Conservation (phyloP, 1,140 invertebrate species). For the Dinoponera quadriceps region DNA sequence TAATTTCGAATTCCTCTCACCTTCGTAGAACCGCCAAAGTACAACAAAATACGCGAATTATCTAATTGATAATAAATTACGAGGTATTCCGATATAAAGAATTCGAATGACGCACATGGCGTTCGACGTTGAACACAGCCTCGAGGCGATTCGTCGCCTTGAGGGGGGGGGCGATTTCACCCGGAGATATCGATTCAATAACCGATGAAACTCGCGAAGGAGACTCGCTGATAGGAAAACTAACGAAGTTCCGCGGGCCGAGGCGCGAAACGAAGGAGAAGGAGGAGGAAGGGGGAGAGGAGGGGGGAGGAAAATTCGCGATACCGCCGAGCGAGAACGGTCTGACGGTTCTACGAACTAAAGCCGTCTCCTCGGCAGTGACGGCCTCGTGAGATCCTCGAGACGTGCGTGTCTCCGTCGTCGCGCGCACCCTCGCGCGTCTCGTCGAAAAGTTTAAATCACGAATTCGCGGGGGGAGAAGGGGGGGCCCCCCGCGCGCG, state of each 20-base stretch:
- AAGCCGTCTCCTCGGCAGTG: conserved; percentile 61
- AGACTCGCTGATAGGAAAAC: conserved; percentile 45
- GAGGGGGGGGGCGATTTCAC: background rate
- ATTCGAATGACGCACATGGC: background rate
- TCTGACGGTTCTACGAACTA: conserved; percentile 45
- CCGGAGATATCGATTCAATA: background rate
- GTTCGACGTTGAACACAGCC: background rate
- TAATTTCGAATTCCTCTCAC: too few relatives aligned
- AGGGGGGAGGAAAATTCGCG: background rate
- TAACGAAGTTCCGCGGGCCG: conserved; percentile 50
- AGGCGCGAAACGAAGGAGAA: too few relatives aligned
- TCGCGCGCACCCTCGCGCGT: conserved; percentile 34
- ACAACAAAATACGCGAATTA: too few relatives aligned
- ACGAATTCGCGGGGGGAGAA: conserved; percentile 56
- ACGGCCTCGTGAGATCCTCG: conserved; percentile 58
- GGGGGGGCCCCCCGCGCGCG: conserved; percentile 26
- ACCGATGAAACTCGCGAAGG: conserved; percentile 23
- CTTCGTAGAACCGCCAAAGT: too few relatives aligned
- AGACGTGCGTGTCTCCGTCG: conserved; percentile 1
- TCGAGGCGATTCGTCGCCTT: background rate
- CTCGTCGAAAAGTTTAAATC: conserved; percentile 68
- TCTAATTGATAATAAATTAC: background rate
- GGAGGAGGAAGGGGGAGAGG: background rate
- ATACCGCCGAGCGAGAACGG: conserved; percentile 50
- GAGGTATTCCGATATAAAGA: background rate